Evolutionary conservation across 2,888 invertebrate genomes (phyloP).

Genomic region (Acholoe squamosa): DNA sequence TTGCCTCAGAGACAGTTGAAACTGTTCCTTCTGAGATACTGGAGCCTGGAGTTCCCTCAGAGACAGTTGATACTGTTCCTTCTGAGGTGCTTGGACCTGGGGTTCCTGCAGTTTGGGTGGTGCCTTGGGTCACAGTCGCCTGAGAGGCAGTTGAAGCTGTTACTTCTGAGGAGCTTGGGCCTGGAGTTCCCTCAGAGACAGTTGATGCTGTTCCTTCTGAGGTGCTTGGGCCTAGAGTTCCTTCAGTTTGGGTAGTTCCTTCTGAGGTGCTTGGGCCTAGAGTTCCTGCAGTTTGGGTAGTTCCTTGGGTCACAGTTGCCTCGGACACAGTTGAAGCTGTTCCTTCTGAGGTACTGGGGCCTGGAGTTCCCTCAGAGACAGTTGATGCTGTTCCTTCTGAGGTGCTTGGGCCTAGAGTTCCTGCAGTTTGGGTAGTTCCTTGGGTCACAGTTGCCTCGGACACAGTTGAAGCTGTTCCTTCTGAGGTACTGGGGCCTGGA

Average conservation of each 20-base stretch:
- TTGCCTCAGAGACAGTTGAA: neutral
- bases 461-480: neutral
- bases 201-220: neutral
- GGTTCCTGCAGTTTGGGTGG: neutral
- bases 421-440: neutral
- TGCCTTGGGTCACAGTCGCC: neutral
- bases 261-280: neutral
- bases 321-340: neutral
- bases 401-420: neutral
- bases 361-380: neutral
- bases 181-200: neutral
- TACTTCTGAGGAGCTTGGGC: neutral
- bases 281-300: neutral
- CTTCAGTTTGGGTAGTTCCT: neutral
- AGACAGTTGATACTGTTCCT: neutral
- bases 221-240: no score
- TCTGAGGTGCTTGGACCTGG: neutral
- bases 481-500: neutral
- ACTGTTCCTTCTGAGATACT: neutral
- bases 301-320: neutral
- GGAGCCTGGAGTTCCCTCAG: neutral
- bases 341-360: no score
- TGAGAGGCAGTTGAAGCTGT: neutral
- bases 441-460: neutral
- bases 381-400: neutral